A percentile compares a stretch with the other conserved stretches of the same genome.
phyloP scores from a whole-genome alignment of 2,797 vertebrate species.

The Clarias pachynema region DNA sequence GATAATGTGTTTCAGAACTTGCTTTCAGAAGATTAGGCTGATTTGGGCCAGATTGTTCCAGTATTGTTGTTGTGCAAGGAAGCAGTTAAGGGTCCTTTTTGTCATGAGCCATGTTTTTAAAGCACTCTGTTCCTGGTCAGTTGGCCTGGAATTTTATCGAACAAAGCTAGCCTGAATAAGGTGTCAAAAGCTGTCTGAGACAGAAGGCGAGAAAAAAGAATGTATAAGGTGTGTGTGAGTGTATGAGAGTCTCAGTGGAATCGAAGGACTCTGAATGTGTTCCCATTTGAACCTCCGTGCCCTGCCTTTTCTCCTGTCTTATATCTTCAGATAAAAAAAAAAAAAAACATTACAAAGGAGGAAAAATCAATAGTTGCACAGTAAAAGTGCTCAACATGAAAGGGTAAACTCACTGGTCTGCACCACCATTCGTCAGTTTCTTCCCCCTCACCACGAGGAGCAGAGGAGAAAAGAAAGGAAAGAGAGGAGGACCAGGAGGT shows the following conservation, averaged over 20 bases:
- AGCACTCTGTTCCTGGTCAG: slow-evolving; percentile 36
- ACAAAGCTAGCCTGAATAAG: slow-evolving; percentile 63
- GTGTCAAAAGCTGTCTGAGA: slow-evolving; percentile 74
- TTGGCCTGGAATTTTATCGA: slow-evolving; percentile 59
- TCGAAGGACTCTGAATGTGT: slow-evolving; percentile 67
- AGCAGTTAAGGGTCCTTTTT: slow-evolving; percentile 49
- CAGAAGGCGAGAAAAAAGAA: slow-evolving; percentile 56
- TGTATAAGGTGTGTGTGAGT: slow-evolving; percentile 59
- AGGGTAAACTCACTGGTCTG: slow-evolving; percentile 72
- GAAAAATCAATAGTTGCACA: slow-evolving; percentile 80
- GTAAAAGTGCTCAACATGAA: slow-evolving; percentile 77
- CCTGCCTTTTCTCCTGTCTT: slow-evolving; percentile 56
- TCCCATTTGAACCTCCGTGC: slow-evolving; percentile 71
- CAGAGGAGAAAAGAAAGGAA: slow-evolving; percentile 43
- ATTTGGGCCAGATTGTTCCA: slow-evolving; percentile 64
- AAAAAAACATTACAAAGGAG: slow-evolving; percentile 66
- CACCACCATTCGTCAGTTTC: slow-evolving; percentile 68
- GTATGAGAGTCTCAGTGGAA: slow-evolving; percentile 60
- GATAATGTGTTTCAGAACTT: slow-evolving; percentile 43
- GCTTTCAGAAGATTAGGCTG: slow-evolving; percentile 71
- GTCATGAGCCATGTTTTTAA: slow-evolving; percentile 57
- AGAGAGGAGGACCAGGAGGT: slow-evolving; percentile 29
- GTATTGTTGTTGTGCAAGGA: slow-evolving; percentile 65
- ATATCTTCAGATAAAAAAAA: slow-evolving; percentile 69
- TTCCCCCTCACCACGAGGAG: slow-evolving; percentile 28